Conservation (phyloP, 1,140 invertebrate genomes). For the Agrypnia vestita region DNA sequence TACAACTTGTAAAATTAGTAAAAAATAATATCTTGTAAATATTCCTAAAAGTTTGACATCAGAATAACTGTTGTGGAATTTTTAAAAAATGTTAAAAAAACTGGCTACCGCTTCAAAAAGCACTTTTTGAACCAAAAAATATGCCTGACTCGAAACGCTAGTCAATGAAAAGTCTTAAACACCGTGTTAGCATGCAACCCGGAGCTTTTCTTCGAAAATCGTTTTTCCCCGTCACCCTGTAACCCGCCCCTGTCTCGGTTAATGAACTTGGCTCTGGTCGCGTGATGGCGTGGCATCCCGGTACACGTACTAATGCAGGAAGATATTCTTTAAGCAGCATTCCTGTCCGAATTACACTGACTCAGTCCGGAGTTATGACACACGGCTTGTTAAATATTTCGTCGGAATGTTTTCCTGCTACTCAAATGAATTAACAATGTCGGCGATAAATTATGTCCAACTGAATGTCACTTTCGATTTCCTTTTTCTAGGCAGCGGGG, state of each 20-base stretch:
- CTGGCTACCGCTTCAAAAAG: too few species aligned
- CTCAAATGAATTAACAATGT: conserved; percentile 12
- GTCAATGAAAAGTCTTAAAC: conserved; percentile 30
- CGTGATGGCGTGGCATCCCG: conserved; percentile 30
- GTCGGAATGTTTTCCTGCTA: conserved; percentile 8
- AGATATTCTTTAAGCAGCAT: conserved; percentile 28
- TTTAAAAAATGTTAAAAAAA: too few species aligned
- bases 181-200: conserved; percentile 38
- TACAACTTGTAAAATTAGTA: too few species aligned
- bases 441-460: background rate
- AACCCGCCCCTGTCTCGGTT: conserved; percentile 50
- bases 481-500: too few species aligned
- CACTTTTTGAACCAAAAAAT: too few species aligned
- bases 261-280: conserved; percentile 49
- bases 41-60: too few species aligned
- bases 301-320: background rate
- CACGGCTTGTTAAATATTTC: conserved; percentile 26
- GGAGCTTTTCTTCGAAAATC: conserved; percentile 23
- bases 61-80: too few species aligned
- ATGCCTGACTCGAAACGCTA: background rate
- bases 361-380: conserved; percentile 32
- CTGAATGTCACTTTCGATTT: background rate
- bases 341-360: conserved; percentile 20
- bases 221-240: conserved; percentile 1
- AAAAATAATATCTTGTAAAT: too few species aligned